Conservation (phyloP, 2,888 invertebrate species). For the Steromphala cineraria region DNA sequence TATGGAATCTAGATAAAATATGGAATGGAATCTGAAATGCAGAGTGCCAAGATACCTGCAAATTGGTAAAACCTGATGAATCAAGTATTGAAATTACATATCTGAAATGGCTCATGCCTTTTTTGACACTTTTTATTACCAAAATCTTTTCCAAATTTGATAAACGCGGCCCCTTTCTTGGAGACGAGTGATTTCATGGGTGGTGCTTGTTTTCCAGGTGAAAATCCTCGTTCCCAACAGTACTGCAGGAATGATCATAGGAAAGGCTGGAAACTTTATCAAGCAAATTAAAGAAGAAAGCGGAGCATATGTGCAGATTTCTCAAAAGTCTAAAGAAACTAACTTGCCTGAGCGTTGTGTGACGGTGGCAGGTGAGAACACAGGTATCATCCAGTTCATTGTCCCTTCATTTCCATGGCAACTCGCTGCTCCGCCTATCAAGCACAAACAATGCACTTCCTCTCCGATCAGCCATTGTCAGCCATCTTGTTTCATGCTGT, state of each 20-base stretch:
- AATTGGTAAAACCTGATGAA: no score
- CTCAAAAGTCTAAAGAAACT: conserved; percentile 75
- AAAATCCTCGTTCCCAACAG: conserved; percentile 75
- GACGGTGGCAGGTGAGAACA: conserved; percentile 73
- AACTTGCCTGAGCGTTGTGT: conserved; percentile 75
- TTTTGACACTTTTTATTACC: not conserved
- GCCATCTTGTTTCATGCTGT: no score
- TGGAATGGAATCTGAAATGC: no score
- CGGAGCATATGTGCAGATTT: conserved; percentile 76
- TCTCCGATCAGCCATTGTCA: no score
- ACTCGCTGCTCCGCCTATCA: not conserved
- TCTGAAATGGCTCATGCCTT: no score
- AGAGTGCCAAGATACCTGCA: no score
- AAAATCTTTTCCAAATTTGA: no score
- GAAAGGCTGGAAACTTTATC: conserved; percentile 75
- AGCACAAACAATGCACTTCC: no score
- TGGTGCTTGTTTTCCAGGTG: conserved; percentile 61
- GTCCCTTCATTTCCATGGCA: not conserved
- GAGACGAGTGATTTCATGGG: not conserved
- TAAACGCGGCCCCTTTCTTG: not conserved
- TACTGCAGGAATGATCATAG: conserved; percentile 76
- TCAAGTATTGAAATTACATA: no score
- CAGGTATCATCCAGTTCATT: conserved; percentile 16
- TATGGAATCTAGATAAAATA: no score
- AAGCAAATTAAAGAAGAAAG: conserved; percentile 76